phyloP scores from a whole-genome alignment of 2,113 vertebrate genomes.

The Dicrurus megarhynchus region DNA sequence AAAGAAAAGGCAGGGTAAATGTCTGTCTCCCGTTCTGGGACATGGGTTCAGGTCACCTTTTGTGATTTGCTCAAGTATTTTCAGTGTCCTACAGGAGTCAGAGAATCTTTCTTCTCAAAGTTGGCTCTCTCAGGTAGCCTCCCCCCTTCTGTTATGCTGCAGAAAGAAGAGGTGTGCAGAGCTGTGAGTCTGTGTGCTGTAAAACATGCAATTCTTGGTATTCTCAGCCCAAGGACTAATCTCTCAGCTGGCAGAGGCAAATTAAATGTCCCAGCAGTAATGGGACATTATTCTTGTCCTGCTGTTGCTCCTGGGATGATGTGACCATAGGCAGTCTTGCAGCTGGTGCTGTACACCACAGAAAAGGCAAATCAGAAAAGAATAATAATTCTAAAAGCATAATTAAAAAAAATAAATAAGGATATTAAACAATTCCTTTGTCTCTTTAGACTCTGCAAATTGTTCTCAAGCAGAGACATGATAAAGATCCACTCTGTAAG shows the following conservation, averaged over 20 bases:
- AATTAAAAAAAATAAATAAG: background rate
- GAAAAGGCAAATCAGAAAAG: background rate
- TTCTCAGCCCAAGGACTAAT: background rate
- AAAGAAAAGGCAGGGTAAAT: background rate
- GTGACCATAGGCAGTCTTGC: background rate
- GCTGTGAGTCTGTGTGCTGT: background rate
- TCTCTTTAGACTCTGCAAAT: background rate
- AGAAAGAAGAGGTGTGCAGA: background rate
- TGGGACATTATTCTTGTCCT: background rate
- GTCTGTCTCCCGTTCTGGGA: background rate
- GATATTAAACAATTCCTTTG: background rate
- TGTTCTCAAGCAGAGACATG: background rate
- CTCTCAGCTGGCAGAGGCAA: background rate
- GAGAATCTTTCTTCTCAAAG: background rate
- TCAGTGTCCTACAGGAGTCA: background rate
- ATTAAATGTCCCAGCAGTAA: background rate
- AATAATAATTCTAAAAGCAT: background rate
- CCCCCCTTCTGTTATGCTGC: fast-evolving
- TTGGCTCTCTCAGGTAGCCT: background rate
- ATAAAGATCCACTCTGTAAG: background rate
- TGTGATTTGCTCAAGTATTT: background rate
- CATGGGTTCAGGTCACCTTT: background rate
- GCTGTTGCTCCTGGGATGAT: background rate
- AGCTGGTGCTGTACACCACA: fast-evolving
- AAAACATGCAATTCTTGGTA: background rate